These are phyloP conservation scores for Tinamus major DNA, from an alignment of 2,797 vertebrate genomes.

Conservation along the genomic window DNA sequence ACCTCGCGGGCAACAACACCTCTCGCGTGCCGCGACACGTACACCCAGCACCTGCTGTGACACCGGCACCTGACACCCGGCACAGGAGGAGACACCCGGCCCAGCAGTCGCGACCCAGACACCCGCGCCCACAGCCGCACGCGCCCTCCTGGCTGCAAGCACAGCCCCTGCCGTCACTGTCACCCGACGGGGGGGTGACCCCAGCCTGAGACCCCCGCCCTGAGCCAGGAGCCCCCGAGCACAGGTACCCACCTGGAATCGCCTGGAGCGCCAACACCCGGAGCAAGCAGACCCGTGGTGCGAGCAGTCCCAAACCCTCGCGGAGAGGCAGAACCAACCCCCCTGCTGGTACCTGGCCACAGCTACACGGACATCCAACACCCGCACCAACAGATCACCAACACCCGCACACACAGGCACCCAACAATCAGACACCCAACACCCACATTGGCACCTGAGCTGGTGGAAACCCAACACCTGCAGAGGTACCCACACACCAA, in stretches of 20 bases:
- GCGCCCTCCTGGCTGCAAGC: too few relatives aligned
- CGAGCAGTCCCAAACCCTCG: background rate
- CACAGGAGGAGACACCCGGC: background rate
- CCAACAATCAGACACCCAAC: background rate
- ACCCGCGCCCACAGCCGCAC: background rate
- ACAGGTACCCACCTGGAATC: background rate
- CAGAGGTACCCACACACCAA: background rate
- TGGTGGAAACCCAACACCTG: background rate
- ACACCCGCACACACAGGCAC: background rate
- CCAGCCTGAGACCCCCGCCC: too few relatives aligned
- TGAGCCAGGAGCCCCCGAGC: too few relatives aligned
- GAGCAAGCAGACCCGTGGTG: rapidly evolving
- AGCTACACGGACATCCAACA: background rate
- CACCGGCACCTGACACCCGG: background rate
- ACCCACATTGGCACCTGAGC: background rate
- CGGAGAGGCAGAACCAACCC: rapidly evolving
- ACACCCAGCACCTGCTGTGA: background rate
- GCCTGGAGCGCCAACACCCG: rapidly evolving
- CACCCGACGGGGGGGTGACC: too few relatives aligned
- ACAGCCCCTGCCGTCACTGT: background rate
- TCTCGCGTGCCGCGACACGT: background rate
- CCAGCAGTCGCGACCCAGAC: background rate
- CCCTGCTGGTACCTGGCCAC: too few relatives aligned
- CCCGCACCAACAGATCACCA: background rate
- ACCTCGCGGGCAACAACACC: background rate